Conservation (phyloP, 1,140 invertebrate species). For the Conus ventricosus region DNA sequence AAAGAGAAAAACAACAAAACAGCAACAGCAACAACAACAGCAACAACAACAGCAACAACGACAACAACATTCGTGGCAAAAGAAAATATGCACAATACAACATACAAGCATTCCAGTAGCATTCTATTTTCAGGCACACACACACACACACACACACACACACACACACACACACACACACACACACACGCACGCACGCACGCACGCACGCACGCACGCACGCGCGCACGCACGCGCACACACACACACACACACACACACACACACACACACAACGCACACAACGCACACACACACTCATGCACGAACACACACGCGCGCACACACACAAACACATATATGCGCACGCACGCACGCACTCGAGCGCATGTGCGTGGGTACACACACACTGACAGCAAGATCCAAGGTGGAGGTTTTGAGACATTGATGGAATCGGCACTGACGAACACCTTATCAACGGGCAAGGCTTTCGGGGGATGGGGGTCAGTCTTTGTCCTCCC, state of each 20-base stretch:
- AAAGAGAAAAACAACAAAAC: not conserved
- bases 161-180: not conserved
- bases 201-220: conserved; percentile 7
- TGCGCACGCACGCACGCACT: too few species aligned
- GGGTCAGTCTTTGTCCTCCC: not conserved
- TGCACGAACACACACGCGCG: not conserved
- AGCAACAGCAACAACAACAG: too few species aligned
- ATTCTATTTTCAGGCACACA: too few species aligned
- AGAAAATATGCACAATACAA: too few species aligned
- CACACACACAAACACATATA: too few species aligned
- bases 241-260: conserved; percentile 8
- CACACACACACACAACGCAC: not conserved
- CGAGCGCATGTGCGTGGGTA: too few species aligned
- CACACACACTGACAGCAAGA: not conserved
- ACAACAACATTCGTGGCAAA: too few species aligned
- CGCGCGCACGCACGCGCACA: not conserved
- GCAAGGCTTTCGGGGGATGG: too few species aligned
- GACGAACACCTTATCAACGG: not conserved
- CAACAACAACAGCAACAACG: too few species aligned
- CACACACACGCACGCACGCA: not conserved
- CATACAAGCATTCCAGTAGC: too few species aligned
- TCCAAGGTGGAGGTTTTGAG: not conserved
- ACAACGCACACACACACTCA: not conserved
- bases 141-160: too few species aligned
- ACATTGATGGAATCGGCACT: not conserved